Evolutionary conservation across 2,888 invertebrate species (phyloP).

Genomic region (Scotopteryx bipunctaria): DNA sequence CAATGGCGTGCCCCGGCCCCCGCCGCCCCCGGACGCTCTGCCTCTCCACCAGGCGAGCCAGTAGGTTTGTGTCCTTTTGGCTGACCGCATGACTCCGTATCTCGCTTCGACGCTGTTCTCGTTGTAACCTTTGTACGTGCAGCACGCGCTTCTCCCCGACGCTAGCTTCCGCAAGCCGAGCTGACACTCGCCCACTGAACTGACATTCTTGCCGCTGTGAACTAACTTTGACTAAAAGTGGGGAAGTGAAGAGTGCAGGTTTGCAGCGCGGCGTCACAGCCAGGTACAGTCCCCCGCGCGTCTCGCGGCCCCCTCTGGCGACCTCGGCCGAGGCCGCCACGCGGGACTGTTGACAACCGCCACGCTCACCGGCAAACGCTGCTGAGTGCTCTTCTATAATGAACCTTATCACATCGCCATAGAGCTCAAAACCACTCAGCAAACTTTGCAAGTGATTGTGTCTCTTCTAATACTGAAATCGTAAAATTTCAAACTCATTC

Average conservation of each 20-base stretch:
- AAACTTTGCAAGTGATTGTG: constrained; percentile 30
- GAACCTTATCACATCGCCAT: constrained; percentile 24
- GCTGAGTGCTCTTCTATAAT: constrained; percentile 23
- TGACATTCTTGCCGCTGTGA: constrained; percentile 58
- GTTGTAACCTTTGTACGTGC: constrained; percentile 76
- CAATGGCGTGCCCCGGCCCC: constrained; percentile 74
- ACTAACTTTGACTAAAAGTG: constrained; percentile 65
- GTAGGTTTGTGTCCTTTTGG: constrained; percentile 84
- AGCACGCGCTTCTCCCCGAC: constrained; percentile 74
- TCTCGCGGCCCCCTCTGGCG: constrained; percentile 45
- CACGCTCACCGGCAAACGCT: constrained; percentile 33
- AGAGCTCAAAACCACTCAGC: constrained; percentile 28
- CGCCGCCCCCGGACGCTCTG: constrained; percentile 66
- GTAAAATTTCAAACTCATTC: constrained; percentile 23
- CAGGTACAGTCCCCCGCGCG: constrained; percentile 68
- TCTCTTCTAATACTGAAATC: constrained; percentile 13
- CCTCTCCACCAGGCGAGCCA: constrained; percentile 74
- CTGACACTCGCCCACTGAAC: constrained; percentile 44
- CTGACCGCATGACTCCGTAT: constrained; percentile 85
- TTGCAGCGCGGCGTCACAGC: constrained; percentile 66
- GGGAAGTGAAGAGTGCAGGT: constrained; percentile 65
- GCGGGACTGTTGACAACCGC: constrained; percentile 51
- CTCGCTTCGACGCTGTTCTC: constrained; percentile 81
- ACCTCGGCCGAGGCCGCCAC: constrained; percentile 53
- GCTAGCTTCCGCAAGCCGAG: constrained; percentile 74